Percentiles rank a stretch among this genome's conserved stretches.
Evolutionary conservation across 1,140 invertebrate genomes (phyloP).

Genomic region (Micrasema minimum): DNA sequence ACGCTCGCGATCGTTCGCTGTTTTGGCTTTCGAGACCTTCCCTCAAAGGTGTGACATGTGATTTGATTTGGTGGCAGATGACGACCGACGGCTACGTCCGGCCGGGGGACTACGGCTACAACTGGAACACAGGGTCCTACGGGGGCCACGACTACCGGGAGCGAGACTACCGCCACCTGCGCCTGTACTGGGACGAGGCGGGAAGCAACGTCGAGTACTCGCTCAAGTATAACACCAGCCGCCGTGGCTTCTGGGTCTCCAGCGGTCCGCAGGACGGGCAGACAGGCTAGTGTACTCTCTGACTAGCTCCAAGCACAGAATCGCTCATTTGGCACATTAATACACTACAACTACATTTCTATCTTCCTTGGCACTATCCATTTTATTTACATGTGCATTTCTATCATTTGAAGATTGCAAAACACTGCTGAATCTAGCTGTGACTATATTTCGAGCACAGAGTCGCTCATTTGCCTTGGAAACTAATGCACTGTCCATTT

Average conservation of each 20-base stretch:
- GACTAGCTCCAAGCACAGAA: conserved; percentile 3
- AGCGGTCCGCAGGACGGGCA: conserved; percentile 67
- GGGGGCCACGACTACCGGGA: conserved; percentile 39
- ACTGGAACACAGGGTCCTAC: conserved; percentile 33
- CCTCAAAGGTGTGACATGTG: too few relatives aligned
- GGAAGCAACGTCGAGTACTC: conserved; percentile 65
- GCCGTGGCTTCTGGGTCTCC: conserved; percentile 68
- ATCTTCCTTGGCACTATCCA: too few relatives aligned
- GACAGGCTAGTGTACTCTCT: conserved; percentile 41
- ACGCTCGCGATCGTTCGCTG: too few relatives aligned
- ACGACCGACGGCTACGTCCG: conserved; percentile 40
- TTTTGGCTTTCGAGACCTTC: too few relatives aligned
- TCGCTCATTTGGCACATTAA: conserved; percentile 9
- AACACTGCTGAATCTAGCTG: too few relatives aligned
- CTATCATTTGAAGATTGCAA: too few relatives aligned
- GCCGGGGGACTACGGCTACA: conserved; percentile 45
- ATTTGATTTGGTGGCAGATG: too few relatives aligned
- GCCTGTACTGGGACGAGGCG: conserved; percentile 67
- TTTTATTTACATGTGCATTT: too few relatives aligned
- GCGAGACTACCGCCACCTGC: conserved; percentile 53
- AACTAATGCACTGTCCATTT: too few relatives aligned
- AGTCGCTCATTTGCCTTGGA: too few relatives aligned
- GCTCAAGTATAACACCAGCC: conserved; percentile 63
- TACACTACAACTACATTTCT: too few relatives aligned
- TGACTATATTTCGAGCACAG: too few relatives aligned